These are phyloP conservation scores for Cyprinodon variegatus DNA, from an alignment of 2,113 vertebrate species.

Conservation along the genomic window DNA sequence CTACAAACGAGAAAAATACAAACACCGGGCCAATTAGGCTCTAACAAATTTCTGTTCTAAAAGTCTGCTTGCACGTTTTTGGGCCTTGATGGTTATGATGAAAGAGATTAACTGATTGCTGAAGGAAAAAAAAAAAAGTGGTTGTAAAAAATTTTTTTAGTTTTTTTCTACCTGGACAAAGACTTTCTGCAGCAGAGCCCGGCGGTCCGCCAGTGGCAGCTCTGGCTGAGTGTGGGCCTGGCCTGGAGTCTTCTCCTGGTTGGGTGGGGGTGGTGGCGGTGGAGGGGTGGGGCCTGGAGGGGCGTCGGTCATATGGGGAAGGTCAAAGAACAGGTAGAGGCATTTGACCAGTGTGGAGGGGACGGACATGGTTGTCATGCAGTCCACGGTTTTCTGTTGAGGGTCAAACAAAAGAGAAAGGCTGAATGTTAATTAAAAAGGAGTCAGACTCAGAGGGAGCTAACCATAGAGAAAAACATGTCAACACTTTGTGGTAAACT, in stretches of 20 bases:
- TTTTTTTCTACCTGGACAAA: slow-evolving; percentile 89
- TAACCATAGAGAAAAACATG: neutral
- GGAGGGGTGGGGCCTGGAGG: slow-evolving; percentile 82
- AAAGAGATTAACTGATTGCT: neutral
- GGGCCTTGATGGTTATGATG: too few relatives aligned
- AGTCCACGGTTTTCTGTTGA: slow-evolving; percentile 97
- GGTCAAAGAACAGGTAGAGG: slow-evolving; percentile 98
- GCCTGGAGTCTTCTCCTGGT: slow-evolving; percentile 64
- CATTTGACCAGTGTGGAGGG: slow-evolving; percentile 99
- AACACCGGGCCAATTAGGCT: too few relatives aligned
- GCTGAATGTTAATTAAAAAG: neutral
- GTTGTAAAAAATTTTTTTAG: neutral
- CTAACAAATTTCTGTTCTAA: too few relatives aligned
- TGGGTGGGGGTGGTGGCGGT: slow-evolving; percentile 9
- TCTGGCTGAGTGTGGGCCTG: slow-evolving; percentile 86
- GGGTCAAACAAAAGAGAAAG: neutral
- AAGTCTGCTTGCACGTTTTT: too few relatives aligned
- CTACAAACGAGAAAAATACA: too few relatives aligned
- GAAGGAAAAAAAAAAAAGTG: neutral
- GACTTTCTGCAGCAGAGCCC: slow-evolving; percentile 95
- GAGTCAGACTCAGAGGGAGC: neutral
- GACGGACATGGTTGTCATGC: slow-evolving; percentile 99
- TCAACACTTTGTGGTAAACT: neutral
- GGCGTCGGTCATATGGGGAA: slow-evolving; percentile 95
- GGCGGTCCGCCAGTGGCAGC: slow-evolving; percentile 91